A percentile compares a stretch with the other conserved stretches of the same genome.
phyloP scores from a whole-genome alignment of 2,797 vertebrate species.

The Amblyraja radiata region DNA sequence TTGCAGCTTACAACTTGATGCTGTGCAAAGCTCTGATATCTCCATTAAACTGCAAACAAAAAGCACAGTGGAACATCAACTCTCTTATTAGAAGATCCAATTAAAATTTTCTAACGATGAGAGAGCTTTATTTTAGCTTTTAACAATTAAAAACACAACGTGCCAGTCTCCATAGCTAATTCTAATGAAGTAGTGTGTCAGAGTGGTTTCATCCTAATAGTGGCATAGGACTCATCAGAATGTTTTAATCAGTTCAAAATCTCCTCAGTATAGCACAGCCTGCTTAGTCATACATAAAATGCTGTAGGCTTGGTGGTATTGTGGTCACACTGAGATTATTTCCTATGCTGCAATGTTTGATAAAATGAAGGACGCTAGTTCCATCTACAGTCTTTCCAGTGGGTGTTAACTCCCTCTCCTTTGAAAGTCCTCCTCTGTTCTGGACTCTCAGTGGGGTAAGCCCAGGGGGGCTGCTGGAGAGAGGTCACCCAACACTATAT shows the following conservation, averaged over 20 bases:
- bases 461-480: too few relatives aligned
- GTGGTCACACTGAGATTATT: not conserved
- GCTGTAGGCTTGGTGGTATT: too few relatives aligned
- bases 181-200: not conserved
- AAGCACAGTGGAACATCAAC: not conserved
- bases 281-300: not conserved
- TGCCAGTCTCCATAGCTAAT: not conserved
- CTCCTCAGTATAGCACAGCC: not conserved
- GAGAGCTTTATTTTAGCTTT: not conserved
- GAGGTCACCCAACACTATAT: too few relatives aligned
- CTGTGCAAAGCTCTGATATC: conserved; percentile 33
- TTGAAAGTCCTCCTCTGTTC: too few relatives aligned
- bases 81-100: not conserved
- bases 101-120: not conserved
- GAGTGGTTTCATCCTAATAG: not conserved
- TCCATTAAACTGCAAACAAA: conserved; percentile 19
- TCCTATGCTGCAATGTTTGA: too few relatives aligned
- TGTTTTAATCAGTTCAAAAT: conserved; percentile 24
- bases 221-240: not conserved
- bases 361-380: too few relatives aligned
- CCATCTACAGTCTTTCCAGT: too few relatives aligned
- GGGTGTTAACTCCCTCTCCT: too few relatives aligned
- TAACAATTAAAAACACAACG: not conserved
- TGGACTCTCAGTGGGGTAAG: too few relatives aligned
- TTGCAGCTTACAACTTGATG: conserved; percentile 50